Conservation (phyloP, 37 sponge, comb jelly and placozoan species). For the Chondrosia reniformis region DNA sequence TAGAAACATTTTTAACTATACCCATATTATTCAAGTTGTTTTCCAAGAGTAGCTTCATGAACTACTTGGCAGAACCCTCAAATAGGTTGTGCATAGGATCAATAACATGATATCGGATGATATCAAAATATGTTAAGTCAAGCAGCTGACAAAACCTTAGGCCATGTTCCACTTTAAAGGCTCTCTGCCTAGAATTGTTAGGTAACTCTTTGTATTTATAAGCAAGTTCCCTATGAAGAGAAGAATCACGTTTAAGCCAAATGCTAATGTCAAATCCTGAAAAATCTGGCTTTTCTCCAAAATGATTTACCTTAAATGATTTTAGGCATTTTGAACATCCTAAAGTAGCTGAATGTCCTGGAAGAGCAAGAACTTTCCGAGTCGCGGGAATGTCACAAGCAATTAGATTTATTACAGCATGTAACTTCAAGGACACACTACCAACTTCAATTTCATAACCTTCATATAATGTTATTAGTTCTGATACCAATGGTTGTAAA, state of each 20-base stretch:
- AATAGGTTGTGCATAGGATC: conserved; percentile 67
- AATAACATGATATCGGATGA: conserved; percentile 30
- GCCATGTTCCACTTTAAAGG: conserved; percentile 21
- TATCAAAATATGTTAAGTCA: conserved; percentile 32
- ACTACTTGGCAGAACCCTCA: conserved; percentile 40
- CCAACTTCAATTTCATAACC: conserved; percentile 1
- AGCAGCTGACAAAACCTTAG: conserved; percentile 33
- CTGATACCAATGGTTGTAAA: conserved; percentile 32
- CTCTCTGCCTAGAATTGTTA: background rate
- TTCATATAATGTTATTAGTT: conserved; percentile 19
- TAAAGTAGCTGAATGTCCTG: conserved; percentile 10
- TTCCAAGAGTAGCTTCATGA: conserved; percentile 24
- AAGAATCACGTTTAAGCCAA: conserved; percentile 16
- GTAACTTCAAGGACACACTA: background rate
- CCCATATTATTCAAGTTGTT: background rate
- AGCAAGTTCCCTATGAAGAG: background rate
- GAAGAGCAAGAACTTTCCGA: conserved; percentile 43
- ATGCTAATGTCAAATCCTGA: conserved; percentile 34
- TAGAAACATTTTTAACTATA: conserved; percentile 17
- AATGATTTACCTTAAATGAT: conserved; percentile 9
- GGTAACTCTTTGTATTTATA: background rate
- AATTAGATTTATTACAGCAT: conserved; percentile 17
- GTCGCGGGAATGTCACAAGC: conserved; percentile 45
- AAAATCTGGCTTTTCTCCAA: conserved; percentile 29
- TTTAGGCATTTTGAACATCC: conserved; percentile 65